Evolutionary conservation across 2,797 vertebrate genomes (phyloP).

Genomic region (Neosalanx taihuensis): DNA sequence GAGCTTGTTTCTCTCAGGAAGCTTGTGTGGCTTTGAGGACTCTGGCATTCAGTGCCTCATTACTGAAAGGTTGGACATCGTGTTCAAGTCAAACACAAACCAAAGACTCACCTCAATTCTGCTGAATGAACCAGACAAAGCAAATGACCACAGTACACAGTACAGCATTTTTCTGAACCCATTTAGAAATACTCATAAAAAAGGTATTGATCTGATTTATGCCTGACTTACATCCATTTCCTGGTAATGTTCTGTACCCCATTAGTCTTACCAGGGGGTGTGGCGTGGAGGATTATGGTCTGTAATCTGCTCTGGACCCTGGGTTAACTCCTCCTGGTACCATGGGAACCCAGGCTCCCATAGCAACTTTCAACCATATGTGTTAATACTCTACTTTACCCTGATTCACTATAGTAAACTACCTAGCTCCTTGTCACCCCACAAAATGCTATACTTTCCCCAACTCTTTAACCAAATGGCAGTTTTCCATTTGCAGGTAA

Average conservation of each 20-base stretch:
- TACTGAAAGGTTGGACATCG: background rate
- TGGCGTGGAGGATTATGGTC: background rate
- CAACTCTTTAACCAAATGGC: no score
- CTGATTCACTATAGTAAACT: no score
- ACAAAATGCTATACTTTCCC: background rate
- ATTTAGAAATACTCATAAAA: no score
- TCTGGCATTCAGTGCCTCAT: background rate
- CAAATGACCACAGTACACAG: no score
- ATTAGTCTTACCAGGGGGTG: background rate
- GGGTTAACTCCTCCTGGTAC: background rate
- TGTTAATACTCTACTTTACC: background rate
- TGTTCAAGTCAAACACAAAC: background rate
- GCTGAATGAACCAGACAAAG: no score
- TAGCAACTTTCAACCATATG: background rate
- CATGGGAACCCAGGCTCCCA: no score
- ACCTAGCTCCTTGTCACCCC: background rate
- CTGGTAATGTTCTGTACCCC: background rate
- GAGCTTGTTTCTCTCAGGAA: background rate
- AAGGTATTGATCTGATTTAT: no score
- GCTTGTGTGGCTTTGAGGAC: background rate
- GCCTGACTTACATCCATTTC: background rate
- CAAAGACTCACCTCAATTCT: no score
- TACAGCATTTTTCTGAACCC: no score
- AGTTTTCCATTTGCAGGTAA: no score
- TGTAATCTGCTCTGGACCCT: slow-evolving; percentile 1